A percentile compares a stretch with the other conserved stretches of the same genome.
Evolutionary conservation across 2,888 invertebrate genomes (phyloP).

Genomic region (Drosophila austrosaltans): DNA sequence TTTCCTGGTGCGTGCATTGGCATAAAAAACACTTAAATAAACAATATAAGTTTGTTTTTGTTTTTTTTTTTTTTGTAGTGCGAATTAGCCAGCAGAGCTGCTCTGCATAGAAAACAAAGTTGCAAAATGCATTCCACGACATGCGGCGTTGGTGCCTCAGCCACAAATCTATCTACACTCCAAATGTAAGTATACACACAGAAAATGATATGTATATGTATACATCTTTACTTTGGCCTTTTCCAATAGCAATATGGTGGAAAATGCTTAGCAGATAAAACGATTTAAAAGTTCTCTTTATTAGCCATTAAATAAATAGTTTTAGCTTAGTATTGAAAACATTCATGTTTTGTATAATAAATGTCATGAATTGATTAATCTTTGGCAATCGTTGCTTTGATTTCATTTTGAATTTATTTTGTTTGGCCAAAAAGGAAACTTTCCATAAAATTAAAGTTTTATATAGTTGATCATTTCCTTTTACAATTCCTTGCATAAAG

Average conservation of each 20-base stretch:
- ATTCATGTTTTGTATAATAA: too few species aligned
- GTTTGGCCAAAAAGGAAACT: too few species aligned
- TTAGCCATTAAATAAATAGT: too few species aligned
- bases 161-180: conserved; percentile 64
- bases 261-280: too few species aligned
- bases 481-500: conserved; percentile 10
- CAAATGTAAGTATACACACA: conserved; percentile 68
- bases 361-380: too few species aligned
- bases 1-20: conserved; percentile 43
- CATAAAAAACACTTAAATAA: conserved; percentile 35
- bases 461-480: not conserved
- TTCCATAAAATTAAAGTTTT: not conserved
- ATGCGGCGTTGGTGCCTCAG: conserved; percentile 79
- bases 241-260: too few species aligned
- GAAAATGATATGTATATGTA: too few species aligned
- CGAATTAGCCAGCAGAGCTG: conserved; percentile 36
- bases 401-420: not conserved
- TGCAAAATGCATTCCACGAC: conserved; percentile 80
- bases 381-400: too few species aligned
- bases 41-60: not conserved
- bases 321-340: too few species aligned
- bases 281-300: too few species aligned
- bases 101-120: conserved; percentile 52
- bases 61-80: not conserved
- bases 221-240: too few species aligned